Evolutionary conservation across 2,797 vertebrate genomes (phyloP).

Genomic region (Antrozous pallidus): DNA sequence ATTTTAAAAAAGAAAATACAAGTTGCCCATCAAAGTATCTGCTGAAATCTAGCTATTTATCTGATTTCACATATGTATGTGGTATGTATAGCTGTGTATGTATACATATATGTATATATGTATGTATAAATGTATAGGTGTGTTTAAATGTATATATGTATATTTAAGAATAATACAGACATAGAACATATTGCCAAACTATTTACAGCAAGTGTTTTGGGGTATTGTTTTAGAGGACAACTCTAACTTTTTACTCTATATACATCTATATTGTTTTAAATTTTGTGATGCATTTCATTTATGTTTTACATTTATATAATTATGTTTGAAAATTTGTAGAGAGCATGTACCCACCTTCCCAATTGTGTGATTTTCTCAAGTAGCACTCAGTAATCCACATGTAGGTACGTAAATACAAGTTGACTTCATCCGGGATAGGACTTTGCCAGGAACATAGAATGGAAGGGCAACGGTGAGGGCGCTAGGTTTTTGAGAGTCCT

Average conservation of each 20-base stretch:
- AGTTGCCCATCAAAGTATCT: background rate
- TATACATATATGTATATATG: background rate
- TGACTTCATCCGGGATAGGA: background rate
- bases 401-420: background rate
- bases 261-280: background rate
- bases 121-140: background rate
- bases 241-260: background rate
- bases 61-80: background rate
- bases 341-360: background rate
- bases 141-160: background rate
- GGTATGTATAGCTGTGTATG: background rate
- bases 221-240: background rate
- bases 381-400: background rate
- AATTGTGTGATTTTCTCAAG: background rate
- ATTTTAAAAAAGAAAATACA: background rate
- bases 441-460: background rate
- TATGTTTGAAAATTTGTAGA: constrained; percentile 5
- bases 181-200: background rate
- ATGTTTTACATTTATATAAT: background rate
- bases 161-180: background rate
- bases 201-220: background rate
- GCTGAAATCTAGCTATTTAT: background rate
- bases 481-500: background rate
- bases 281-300: background rate
- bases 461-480: background rate